Conservation (phyloP, 2,797 vertebrate species). For the Pangasius djambal region DNA sequence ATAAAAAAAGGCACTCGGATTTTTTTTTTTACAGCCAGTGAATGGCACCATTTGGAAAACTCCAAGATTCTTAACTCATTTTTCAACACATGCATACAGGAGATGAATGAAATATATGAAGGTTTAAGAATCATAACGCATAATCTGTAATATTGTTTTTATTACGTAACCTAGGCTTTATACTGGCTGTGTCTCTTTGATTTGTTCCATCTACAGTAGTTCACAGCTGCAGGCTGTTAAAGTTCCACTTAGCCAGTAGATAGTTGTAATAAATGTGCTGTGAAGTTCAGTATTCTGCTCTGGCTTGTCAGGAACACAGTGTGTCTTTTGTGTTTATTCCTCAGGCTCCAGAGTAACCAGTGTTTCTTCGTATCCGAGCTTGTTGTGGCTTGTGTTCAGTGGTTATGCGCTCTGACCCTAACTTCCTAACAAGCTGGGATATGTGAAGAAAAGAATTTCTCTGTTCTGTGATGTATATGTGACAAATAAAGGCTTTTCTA, state of each 20-base stretch:
- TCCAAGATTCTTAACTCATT: neutral
- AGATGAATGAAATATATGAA: neutral
- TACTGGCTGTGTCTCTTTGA: neutral
- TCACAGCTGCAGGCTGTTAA: slow-evolving; percentile 9
- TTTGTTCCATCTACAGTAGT: neutral
- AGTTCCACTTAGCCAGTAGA: neutral
- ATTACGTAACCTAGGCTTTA: neutral
- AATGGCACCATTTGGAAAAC: neutral
- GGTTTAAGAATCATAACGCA: too few relatives aligned
- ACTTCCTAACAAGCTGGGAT: too few relatives aligned
- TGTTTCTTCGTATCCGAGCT: neutral
- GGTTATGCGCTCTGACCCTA: neutral
- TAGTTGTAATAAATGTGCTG: neutral
- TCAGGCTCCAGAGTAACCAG: neutral
- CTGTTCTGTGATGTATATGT: too few relatives aligned
- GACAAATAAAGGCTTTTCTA: neutral
- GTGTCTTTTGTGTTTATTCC: neutral
- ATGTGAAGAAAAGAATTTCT: too few relatives aligned
- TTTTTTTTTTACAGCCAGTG: neutral
- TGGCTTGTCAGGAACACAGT: slow-evolving; percentile 28
- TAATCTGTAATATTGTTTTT: neutral
- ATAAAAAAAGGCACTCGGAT: neutral
- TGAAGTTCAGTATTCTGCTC: neutral
- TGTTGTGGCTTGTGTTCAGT: neutral
- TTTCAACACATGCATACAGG: neutral